These are phyloP conservation scores for Garra rufa DNA, from an alignment of 2,113 vertebrate species.

Conservation along the genomic window DNA sequence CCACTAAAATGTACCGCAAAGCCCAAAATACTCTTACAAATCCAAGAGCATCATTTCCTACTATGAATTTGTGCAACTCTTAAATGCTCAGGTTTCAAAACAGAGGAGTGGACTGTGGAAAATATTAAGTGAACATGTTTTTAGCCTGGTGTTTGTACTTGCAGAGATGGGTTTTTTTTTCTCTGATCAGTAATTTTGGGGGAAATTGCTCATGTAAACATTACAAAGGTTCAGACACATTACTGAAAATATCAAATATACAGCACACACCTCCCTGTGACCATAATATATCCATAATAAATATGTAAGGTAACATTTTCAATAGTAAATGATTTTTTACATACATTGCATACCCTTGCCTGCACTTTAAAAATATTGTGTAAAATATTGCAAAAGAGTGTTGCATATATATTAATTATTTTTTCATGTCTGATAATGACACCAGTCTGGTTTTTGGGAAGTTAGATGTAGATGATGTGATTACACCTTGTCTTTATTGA, in stretches of 20 bases:
- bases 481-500: neutral
- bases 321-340: too few relatives aligned
- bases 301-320: too few relatives aligned
- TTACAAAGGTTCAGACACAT: neutral
- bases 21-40: constrained; percentile 3
- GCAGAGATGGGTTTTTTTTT: neutral
- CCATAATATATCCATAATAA: too few relatives aligned
- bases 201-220: neutral
- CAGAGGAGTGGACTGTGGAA: constrained; percentile 8
- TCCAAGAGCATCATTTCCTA: neutral
- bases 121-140: neutral
- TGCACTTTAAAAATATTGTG: too few relatives aligned
- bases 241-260: neutral
- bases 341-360: too few relatives aligned
- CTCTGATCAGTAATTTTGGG: constrained; percentile 8
- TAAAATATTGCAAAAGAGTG: too few relatives aligned
- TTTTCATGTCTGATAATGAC: too few relatives aligned
- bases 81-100: constrained; percentile 31
- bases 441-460: neutral
- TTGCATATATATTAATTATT: too few relatives aligned
- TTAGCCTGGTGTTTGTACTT: neutral
- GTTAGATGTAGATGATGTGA: neutral
- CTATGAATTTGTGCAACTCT: neutral
- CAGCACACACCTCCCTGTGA: neutral
- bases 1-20: neutral